Conservation (phyloP, 2,888 invertebrate species). For the Arrhopalites spinosus region DNA sequence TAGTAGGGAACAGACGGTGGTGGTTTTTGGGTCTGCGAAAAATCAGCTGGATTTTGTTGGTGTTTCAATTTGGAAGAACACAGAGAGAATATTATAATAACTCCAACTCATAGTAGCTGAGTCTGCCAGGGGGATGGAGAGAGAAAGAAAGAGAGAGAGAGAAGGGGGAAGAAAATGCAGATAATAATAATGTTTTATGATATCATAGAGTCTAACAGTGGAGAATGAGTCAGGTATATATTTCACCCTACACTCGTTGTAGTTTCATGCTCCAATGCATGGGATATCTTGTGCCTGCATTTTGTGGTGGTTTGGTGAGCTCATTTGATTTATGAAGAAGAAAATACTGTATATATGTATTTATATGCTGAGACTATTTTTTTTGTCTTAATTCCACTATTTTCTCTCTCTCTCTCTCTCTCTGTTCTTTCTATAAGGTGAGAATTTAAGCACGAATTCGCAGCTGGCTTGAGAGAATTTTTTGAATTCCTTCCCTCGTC, state of each 20-base stretch:
- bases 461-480: too few species aligned
- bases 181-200: background rate
- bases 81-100: background rate
- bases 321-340: background rate
- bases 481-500: too few species aligned
- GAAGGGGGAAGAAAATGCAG: background rate
- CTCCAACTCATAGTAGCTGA: background rate
- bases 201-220: too few species aligned
- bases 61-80: too few species aligned
- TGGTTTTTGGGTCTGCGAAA: background rate
- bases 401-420: background rate
- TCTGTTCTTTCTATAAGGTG: background rate
- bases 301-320: background rate
- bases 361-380: too few species aligned
- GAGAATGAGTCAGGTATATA: background rate
- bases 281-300: background rate
- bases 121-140: background rate
- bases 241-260: background rate
- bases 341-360: background rate
- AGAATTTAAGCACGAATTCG: too few species aligned
- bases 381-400: background rate
- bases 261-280: background rate
- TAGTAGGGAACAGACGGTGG: background rate
- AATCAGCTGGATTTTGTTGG: conserved; percentile 7
- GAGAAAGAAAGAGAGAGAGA: background rate